Evolutionary conservation across 2,888 invertebrate species (phyloP), one percentile per base, ranked within the genome.

Genomic region (Drosophila greeni): DNA sequence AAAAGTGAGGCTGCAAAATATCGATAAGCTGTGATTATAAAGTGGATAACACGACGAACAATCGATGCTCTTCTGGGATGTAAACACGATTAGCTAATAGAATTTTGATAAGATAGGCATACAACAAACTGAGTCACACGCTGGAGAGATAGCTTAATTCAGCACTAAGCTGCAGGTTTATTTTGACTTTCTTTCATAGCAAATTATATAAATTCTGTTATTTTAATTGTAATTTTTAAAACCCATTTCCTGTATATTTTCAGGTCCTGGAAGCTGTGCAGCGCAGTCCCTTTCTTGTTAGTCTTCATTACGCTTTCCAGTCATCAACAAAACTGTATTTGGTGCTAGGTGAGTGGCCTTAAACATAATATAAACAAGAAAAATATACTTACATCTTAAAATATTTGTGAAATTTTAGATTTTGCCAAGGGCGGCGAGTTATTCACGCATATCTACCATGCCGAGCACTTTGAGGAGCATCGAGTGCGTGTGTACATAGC

Each of bases 261-360:
- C 82, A 92, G 92, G 98, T 99, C 66, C 91, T 99, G 76, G 98
- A 98, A 89, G 95, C 97, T 53, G 96, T 99, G 68, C 92, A 97
- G 74, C 95, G 96, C 88, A 95, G 96, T 86, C 98, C 98, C 54
- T 99, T 98, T 90, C 92, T 99, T 75, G 98, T 98, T 82, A 97
- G 97, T 37, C 92, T 99, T 75, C 97, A 97, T 90, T 99, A 99
- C 90, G 99, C 99, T 87, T 99, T 99, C 92, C 98, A 99, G 90
- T 97, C 98, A 9, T 96, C 98, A 86, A 94, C 97, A 55, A 98
- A 98, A 90, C 92, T 99, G 75, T 97, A 98, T 90, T 93, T 99
- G 78, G 97, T 99, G 81, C 92, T 99, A 87, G 98, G 98, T 98
- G 90, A 93, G 93, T 33, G 45, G 1, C 3, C 14, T 7, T 6